Base-by-base conservation (phyloP, 1,140 invertebrate species). In the Goniozus legneri region DNA sequence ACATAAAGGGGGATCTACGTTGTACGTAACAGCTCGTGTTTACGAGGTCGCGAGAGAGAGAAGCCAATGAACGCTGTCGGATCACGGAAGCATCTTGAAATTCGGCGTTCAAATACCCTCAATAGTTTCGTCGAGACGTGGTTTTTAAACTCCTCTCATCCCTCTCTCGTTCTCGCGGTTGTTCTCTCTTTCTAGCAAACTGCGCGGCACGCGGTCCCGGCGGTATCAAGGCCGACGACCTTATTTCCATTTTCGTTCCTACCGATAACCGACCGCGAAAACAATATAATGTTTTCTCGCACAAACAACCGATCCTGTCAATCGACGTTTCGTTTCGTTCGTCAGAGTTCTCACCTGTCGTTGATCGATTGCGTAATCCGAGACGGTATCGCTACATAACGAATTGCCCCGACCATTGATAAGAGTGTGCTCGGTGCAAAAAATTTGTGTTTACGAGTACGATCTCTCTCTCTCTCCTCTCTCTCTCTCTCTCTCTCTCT, bases 191-290 rank as follows among this genome's bases (percentile, higher is more conserved):
- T n/a, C n/a, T n/a, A n/a, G n/a, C 24, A 27, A 27, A 27, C 24
- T 4, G 4, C 10, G n/a, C n/a, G 24, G 4, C 19, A 20, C 33
- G 34, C 32, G 18, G 18, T 49, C 34, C 24, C 24, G 24, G 4
- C 10, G 16, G 22, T 32, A 49, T 37, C 41, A 49, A 45, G 34
- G 33, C 33, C 33, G 35, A 20, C 37, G 47, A 34, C 42, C 42
- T 49, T 37, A 49, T 49, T 49, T 45, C 41, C 24, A 49, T 49
- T 44, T 44, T 49, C 41, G 42, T 21, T 44, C 40, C 43, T 49
- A 44, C 31, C 31, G 19, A 22, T 49, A 49, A 49, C 44, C 46
- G 31, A 44, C 7, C 8, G 24, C 18, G 37, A 47, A 48, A 48
- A 48, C 40, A 44, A 48, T 31, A 34, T 22, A 48, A 48, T 22